phyloP scores from a whole-genome alignment of 2,888 invertebrate genomes.

The Athalia cordata region DNA sequence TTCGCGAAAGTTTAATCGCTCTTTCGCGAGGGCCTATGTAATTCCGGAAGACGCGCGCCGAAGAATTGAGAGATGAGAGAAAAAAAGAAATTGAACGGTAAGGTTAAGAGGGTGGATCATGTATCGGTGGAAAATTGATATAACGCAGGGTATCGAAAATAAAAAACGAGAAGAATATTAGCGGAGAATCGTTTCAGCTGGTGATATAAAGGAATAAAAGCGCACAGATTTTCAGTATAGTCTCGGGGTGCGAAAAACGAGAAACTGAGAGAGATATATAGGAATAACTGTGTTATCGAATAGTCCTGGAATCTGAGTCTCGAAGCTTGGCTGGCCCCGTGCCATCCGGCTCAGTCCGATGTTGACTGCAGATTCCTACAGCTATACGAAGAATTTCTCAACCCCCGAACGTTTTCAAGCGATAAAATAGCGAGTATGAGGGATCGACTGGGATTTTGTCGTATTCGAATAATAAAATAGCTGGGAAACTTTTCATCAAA shows the following conservation, averaged over 20 bases:
- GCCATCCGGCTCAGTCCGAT: slow-evolving; percentile 14
- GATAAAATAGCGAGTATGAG: slow-evolving; percentile 22
- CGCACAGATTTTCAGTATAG: neutral
- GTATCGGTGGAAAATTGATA: neutral
- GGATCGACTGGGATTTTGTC: neutral
- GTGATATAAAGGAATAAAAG: neutral
- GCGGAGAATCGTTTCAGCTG: neutral
- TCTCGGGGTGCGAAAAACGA: slow-evolving; percentile 20
- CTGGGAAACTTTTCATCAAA: neutral
- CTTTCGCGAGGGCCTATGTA: neutral
- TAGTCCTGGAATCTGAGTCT: slow-evolving; percentile 10
- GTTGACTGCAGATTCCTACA: slow-evolving; percentile 31
- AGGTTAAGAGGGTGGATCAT: neutral
- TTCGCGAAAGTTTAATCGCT: slow-evolving; percentile 12
- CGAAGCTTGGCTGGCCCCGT: slow-evolving; percentile 1
- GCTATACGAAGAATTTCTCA: neutral
- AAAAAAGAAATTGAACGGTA: too few relatives aligned
- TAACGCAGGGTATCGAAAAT: neutral
- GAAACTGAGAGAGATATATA: too few relatives aligned
- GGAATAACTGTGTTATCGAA: slow-evolving; percentile 16
- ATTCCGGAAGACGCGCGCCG: neutral
- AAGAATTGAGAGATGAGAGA: too few relatives aligned
- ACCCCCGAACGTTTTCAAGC: slow-evolving; percentile 12
- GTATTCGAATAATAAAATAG: slow-evolving; percentile 28
- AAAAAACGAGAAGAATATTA: neutral